These are phyloP conservation scores for Formica selysi DNA, from an alignment of 1,140 invertebrate species.

Conservation along the genomic window DNA sequence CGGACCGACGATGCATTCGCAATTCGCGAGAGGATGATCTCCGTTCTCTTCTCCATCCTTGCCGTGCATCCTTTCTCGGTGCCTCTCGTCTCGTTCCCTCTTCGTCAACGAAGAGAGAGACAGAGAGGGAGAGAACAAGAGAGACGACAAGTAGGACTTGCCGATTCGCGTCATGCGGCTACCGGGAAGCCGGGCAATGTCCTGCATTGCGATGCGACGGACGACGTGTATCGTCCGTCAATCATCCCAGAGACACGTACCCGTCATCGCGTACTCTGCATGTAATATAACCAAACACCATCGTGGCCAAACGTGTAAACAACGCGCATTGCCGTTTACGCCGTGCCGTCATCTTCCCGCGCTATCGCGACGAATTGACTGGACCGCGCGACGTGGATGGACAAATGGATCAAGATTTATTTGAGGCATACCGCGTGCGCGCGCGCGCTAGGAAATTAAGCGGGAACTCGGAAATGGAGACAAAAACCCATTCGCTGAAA, in stretches of 20 bases:
- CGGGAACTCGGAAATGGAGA: not conserved
- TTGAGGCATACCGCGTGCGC: conserved; percentile 10
- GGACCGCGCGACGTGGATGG: conserved; percentile 48
- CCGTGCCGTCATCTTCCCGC: conserved; percentile 31
- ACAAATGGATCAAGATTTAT: conserved; percentile 61
- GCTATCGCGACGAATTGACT: conserved; percentile 55
- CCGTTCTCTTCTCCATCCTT: not conserved
- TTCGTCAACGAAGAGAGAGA: not conserved
- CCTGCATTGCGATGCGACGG: conserved; percentile 83
- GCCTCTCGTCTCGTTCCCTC: not conserved
- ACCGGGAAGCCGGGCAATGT: conserved; percentile 82
- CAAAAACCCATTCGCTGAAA: not conserved
- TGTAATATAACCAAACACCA: conserved; percentile 79
- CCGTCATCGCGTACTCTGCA: conserved; percentile 81
- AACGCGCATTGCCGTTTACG: conserved; percentile 61
- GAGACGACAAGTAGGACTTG: conserved; percentile 73
- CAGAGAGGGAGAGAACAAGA: conserved; percentile 16
- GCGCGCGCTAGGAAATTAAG: not conserved
- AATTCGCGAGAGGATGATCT: conserved; percentile 66
- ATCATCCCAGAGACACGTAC: conserved; percentile 82
- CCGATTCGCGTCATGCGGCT: conserved; percentile 84
- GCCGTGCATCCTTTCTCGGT: conserved; percentile 4
- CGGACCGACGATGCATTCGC: conserved; percentile 75
- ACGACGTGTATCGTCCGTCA: conserved; percentile 79
- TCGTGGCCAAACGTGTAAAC: conserved; percentile 72